Conservation (phyloP, 1,140 invertebrate species). For the Metopolophium dirhodum region DNA sequence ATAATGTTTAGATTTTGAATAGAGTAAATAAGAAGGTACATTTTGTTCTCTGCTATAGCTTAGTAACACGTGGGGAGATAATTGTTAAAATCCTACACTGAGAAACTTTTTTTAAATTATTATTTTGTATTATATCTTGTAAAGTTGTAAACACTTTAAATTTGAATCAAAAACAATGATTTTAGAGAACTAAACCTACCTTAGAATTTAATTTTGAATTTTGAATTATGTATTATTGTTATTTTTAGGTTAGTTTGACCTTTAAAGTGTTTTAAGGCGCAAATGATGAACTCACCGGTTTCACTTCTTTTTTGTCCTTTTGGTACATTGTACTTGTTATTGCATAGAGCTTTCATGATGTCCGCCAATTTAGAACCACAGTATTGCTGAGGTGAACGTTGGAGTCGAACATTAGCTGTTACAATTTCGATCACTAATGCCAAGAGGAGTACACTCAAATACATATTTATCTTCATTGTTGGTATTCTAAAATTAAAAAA, state of each 20-base stretch:
- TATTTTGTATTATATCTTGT: background rate
- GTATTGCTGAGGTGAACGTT: conserved; percentile 22
- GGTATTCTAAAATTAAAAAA: background rate
- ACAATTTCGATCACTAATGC: conserved; percentile 14
- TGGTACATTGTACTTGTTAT: background rate
- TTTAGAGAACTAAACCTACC: background rate
- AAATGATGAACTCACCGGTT: background rate
- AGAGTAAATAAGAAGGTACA: background rate
- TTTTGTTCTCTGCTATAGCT: background rate
- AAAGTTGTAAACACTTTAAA: background rate
- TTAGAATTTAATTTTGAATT: background rate
- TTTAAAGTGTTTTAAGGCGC: background rate
- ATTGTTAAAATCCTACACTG: background rate
- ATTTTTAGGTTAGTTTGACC: background rate
- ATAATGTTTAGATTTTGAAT: background rate
- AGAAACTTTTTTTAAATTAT: background rate
- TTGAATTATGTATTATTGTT: background rate
- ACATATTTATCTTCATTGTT: background rate
- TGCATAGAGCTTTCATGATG: background rate
- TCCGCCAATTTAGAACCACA: conserved; percentile 19
- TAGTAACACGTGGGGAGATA: background rate
- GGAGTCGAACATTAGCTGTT: background rate
- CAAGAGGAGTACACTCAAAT: background rate
- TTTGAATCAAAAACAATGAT: background rate
- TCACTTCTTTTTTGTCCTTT: background rate